Conservation (phyloP, 1,140 invertebrate species). For the Pemphigus obesinymphae region DNA sequence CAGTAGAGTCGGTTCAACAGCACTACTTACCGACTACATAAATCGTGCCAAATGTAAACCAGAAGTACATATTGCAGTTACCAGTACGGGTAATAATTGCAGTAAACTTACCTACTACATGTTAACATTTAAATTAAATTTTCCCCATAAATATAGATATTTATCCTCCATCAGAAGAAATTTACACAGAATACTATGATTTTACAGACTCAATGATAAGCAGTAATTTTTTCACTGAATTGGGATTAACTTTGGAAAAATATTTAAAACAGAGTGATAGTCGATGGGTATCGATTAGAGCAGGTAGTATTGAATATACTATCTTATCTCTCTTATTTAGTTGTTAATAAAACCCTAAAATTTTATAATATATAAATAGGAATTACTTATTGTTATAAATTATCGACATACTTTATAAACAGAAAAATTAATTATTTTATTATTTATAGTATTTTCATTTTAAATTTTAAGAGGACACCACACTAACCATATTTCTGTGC, state of each 20-base stretch:
- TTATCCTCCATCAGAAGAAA: conserved; percentile 68
- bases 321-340: not conserved
- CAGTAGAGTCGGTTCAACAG: conserved; percentile 78
- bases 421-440: too few relatives aligned
- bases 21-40: conserved; percentile 67
- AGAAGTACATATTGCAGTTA: conserved; percentile 71
- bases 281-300: conserved; percentile 58
- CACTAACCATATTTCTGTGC: too few relatives aligned
- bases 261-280: conserved; percentile 55
- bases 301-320: conserved; percentile 51
- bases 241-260: conserved; percentile 81
- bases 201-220: conserved; percentile 52
- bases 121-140: not conserved
- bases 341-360: not conserved
- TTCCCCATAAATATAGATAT: conserved; percentile 57
- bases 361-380: too few relatives aligned
- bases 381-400: too few relatives aligned
- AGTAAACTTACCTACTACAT: conserved; percentile 53
- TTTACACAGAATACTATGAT: conserved; percentile 71
- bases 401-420: too few relatives aligned
- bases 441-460: too few relatives aligned
- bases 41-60: conserved; percentile 59
- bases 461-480: too few relatives aligned
- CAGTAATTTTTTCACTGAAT: conserved; percentile 77
- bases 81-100: conserved; percentile 54